These are phyloP conservation scores for Myiopsitta monachus DNA, from an alignment of 2,113 vertebrate species.

Conservation along the genomic window DNA sequence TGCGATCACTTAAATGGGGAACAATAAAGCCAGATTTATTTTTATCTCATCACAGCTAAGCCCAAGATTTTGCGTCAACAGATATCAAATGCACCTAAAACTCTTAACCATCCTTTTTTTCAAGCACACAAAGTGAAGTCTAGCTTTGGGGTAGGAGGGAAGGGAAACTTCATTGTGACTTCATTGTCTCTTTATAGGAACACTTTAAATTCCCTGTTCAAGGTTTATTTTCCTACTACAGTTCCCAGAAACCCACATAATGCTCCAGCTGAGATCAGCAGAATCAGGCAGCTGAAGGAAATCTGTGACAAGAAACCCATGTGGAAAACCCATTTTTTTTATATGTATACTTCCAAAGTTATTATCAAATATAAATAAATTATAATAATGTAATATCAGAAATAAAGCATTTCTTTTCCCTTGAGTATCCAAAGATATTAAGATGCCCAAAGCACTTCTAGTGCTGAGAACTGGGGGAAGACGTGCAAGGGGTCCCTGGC, in stretches of 20 bases:
- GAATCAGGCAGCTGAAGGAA: not conserved
- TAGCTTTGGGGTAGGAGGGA: not conserved
- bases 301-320: not conserved
- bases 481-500: not conserved
- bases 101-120: not conserved
- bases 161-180: not conserved
- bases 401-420: not conserved
- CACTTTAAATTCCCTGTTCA: not conserved
- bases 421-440: not conserved
- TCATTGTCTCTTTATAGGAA: not conserved
- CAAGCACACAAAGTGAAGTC: not conserved
- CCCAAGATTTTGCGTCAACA: not conserved
- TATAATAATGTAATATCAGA: not conserved
- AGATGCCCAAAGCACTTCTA: not conserved
- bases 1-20: not conserved
- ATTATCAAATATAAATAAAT: not conserved
- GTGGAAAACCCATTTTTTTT: not conserved
- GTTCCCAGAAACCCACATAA: not conserved
- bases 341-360: not conserved
- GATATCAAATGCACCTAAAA: not conserved
- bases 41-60: not conserved
- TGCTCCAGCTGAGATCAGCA: not conserved
- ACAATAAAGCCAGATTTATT: constrained; percentile 31
- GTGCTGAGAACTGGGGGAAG: not conserved
- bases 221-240: not conserved